These are phyloP conservation scores for Micropterix aruncella DNA, from an alignment of 2,888 invertebrate genomes.

Conservation along the genomic window DNA sequence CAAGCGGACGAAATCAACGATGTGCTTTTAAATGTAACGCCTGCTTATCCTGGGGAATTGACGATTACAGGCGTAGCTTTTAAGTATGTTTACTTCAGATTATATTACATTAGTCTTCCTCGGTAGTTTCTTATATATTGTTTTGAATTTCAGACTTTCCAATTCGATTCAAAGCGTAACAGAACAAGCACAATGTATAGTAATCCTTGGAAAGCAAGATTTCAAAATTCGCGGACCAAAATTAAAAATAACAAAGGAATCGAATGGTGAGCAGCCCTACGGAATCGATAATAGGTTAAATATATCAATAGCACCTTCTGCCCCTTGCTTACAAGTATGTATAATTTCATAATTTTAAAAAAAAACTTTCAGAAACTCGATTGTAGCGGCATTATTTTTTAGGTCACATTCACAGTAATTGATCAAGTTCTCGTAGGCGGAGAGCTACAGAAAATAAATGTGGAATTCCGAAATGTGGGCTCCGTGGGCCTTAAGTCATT, in stretches of 20 bases:
- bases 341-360: no score
- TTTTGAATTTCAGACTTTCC: slow-evolving; percentile 9
- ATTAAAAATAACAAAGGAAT: slow-evolving; percentile 37
- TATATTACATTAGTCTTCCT: no score
- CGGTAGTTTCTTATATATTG: no score
- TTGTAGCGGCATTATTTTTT: slow-evolving; percentile 15
- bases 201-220: slow-evolving; percentile 44
- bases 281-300: slow-evolving; percentile 54
- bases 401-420: slow-evolving; percentile 60
- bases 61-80: slow-evolving; percentile 61
- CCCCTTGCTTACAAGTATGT: slow-evolving; percentile 68
- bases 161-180: slow-evolving; percentile 12
- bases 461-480: slow-evolving; percentile 57
- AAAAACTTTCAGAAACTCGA: neutral
- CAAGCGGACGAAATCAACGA: slow-evolving; percentile 19
- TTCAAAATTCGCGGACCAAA: slow-evolving; percentile 39
- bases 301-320: slow-evolving; percentile 60
- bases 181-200: slow-evolving; percentile 25
- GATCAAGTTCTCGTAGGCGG: slow-evolving; percentile 55
- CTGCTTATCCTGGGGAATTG: slow-evolving; percentile 58
- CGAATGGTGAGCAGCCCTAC: slow-evolving; percentile 29
- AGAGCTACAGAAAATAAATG: slow-evolving; percentile 52
- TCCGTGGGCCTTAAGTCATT: slow-evolving; percentile 47
- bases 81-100: slow-evolving; percentile 37
- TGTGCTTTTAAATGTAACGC: slow-evolving; percentile 37